Evolutionary conservation across 37 sponge, comb jelly and placozoan species (phyloP).

Genomic region (Sycon ciliatum): DNA sequence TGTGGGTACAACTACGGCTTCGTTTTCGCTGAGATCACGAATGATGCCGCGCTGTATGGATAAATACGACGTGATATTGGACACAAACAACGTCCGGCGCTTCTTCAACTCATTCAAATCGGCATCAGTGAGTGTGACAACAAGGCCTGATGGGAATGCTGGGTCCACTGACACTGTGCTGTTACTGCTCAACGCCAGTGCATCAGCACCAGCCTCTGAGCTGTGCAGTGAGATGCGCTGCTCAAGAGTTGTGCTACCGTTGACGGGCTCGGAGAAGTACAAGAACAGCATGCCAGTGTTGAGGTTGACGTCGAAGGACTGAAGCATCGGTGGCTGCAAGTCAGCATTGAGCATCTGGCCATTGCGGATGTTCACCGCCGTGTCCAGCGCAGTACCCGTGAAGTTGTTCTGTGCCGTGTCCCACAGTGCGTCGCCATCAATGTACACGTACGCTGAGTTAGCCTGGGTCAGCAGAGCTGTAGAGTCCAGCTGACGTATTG

Average conservation of each 20-base stretch:
- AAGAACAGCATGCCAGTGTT: constrained; percentile 44
- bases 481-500: constrained; percentile 53
- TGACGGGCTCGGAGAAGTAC: constrained; percentile 57
- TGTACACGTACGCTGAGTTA: constrained; percentile 44
- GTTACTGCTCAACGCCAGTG: not conserved
- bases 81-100: constrained; percentile 40
- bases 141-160: not conserved
- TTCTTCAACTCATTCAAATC: constrained; percentile 65
- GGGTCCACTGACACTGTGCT: not conserved
- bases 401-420: constrained; percentile 61
- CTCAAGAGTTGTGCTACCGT: constrained; percentile 16
- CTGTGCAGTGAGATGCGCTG: not conserved
- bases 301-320: constrained; percentile 36
- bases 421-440: constrained; percentile 17
- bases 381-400: constrained; percentile 18
- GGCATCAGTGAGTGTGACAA: constrained; percentile 31
- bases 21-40: constrained; percentile 53
- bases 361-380: constrained; percentile 35
- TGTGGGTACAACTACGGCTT: constrained; percentile 39
- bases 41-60: constrained; percentile 49
- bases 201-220: not conserved
- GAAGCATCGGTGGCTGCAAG: constrained; percentile 56
- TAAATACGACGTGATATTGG: constrained; percentile 42
- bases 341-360: constrained; percentile 52
- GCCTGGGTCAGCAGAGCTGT: constrained; percentile 45